Percentiles rank a stretch among this genome's conserved stretches.
Evolutionary conservation across 2,888 invertebrate species (phyloP).

Genomic region (Trilocha varians): DNA sequence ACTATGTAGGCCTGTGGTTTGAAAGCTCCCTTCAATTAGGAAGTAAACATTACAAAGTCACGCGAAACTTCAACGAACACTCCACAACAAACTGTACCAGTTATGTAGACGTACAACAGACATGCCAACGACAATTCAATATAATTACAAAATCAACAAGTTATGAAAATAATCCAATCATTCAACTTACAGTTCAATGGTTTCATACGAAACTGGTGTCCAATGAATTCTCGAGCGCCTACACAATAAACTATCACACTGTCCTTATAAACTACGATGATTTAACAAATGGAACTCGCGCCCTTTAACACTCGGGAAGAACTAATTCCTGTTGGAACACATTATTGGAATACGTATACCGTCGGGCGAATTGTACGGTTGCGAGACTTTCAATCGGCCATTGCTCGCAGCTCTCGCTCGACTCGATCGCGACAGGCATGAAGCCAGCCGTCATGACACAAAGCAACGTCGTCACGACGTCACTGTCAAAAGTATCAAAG

Average conservation of each 20-base stretch:
- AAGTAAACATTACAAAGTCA: slow-evolving; percentile 23
- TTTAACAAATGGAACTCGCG: slow-evolving; percentile 24
- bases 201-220: slow-evolving; percentile 35
- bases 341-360: slow-evolving; percentile 20
- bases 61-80: slow-evolving; percentile 19
- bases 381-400: slow-evolving; percentile 33
- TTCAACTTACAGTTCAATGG: slow-evolving; percentile 53
- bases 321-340: slow-evolving; percentile 22
- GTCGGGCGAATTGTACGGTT: slow-evolving; percentile 24
- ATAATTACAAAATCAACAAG: slow-evolving; percentile 5
- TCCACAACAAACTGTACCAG: slow-evolving; percentile 5
- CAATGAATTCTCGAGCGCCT: slow-evolving; percentile 31
- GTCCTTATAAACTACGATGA: slow-evolving; percentile 20
- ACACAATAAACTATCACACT: slow-evolving; percentile 35
- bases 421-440: background rate
- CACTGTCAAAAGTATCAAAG: too few species aligned
- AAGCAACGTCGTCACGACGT: slow-evolving; percentile 3
- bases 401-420: slow-evolving; percentile 9
- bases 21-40: slow-evolving; percentile 19
- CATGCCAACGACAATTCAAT: slow-evolving; percentile 7
- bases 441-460: slow-evolving; percentile 3
- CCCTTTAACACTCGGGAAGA: slow-evolving; percentile 17
- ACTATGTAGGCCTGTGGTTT: slow-evolving; percentile 3
- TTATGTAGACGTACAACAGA: background rate
- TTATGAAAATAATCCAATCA: slow-evolving; percentile 2